A percentile compares a stretch with the other conserved stretches of the same genome.
These are phyloP conservation scores for Colossoma macropomum DNA, from an alignment of 2,113 vertebrate species.

Conservation along the genomic window DNA sequence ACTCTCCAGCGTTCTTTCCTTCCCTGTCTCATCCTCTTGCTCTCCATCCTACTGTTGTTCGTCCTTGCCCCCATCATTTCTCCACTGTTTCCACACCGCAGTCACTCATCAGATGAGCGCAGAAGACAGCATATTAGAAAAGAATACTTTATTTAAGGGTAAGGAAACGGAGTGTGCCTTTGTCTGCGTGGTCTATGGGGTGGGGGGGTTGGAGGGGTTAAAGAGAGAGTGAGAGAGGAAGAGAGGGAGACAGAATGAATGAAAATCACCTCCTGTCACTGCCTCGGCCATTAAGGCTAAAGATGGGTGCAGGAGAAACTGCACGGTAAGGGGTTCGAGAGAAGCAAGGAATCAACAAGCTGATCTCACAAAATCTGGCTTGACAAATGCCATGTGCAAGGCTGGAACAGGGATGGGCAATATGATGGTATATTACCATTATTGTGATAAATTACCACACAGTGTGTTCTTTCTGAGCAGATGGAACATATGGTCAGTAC, in stretches of 20 bases:
- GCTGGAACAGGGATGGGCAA: background rate
- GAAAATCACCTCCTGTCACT: conserved; percentile 36
- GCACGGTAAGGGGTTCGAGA: background rate
- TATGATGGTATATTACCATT: too few species aligned
- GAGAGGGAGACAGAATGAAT: conserved; percentile 33
- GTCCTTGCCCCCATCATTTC: conserved; percentile 2
- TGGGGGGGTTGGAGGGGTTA: conserved; percentile 22
- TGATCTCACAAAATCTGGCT: background rate
- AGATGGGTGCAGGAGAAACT: conserved; percentile 13
- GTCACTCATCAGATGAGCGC: conserved; percentile 9
- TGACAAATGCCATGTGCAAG: background rate
- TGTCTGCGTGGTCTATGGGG: conserved; percentile 42
- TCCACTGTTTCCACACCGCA: conserved; percentile 18
- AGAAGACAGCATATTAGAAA: conserved; percentile 35
- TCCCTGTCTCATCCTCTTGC: background rate
- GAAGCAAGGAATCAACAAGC: background rate
- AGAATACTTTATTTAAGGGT: conserved; percentile 66
- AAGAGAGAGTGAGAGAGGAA: conserved; percentile 46
- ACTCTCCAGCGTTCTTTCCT: conserved; percentile 47
- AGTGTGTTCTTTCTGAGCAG: too few species aligned
- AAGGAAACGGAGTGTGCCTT: conserved; percentile 38
- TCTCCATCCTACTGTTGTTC: background rate
- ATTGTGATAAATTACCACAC: too few species aligned
- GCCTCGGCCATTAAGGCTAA: conserved; percentile 36
- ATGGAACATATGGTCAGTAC: too few species aligned